Evolutionary conservation across 2,113 vertebrate species (phyloP), one percentile per base, ranked within the genome.

Genomic region (Dipodomys spectabilis): DNA sequence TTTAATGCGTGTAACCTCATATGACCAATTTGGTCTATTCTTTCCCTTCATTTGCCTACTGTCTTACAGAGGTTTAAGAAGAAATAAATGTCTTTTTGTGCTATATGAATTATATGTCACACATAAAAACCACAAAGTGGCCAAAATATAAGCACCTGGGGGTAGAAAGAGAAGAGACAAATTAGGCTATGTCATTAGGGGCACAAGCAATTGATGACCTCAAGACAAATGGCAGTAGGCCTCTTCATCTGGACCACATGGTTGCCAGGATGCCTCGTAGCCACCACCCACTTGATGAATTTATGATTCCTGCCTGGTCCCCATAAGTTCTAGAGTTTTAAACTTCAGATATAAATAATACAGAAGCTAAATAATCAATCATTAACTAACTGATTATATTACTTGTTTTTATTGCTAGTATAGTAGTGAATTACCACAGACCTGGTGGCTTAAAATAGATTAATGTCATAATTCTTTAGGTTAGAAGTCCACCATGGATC

Each of bases 211-310:
- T 49, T 23, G 69, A 68, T 80, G 72, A 85, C 68, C 78, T 80
- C 62, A 30, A 86, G 45, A 91, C 39, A 73, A 83, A 77, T 23
- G 44, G 60, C 82, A 94, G 82, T 88, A 90, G 88, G n/a, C 25
- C 74, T 75, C 82, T 79, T 90, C 79, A 83, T 83, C 69, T 65
- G 8, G 65, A 22, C 64, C 44, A 73, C 6, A 19, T 39, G 86
- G 73, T 92, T 82, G 90, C 68, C 79, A 87, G 65, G 78, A 92
- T 88, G 53, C 88, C 71, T 95, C 60, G 79, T 74, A 82, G 27
- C 67, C n/a, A 74, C 11, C 71, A 71, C 32, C 30, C 39, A 45
- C 60, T 89, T 68, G 44, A 80, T 67, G 79, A 92, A 94, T 94
- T 87, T 90, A 94, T 85, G 91, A 73, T 30, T 93, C 68, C 64